Percentiles rank a stretch among this genome's conserved stretches.
These are phyloP conservation scores for Alouatta palliata DNA, from an alignment of 2,113 vertebrate genomes.

Conservation along the genomic window DNA sequence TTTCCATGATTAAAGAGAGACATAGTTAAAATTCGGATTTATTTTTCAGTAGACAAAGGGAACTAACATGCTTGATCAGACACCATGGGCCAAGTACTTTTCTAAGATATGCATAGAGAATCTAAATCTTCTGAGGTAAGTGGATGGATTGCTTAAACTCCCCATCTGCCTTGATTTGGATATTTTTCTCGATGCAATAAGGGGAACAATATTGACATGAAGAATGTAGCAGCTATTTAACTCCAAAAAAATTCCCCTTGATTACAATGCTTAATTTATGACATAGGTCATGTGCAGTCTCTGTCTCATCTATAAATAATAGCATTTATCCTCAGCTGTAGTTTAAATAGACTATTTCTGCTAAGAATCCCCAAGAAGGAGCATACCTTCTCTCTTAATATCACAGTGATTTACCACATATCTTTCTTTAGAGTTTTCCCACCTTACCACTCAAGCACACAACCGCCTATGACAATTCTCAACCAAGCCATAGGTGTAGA, in stretches of 20 bases:
- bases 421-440: neutral
- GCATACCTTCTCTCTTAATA: neutral
- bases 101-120: neutral
- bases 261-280: neutral
- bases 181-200: conserved; percentile 17
- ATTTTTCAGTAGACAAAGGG: neutral
- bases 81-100: neutral
- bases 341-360: neutral
- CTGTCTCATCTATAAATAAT: neutral
- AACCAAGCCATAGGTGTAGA: neutral
- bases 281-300: neutral
- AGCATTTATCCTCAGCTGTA: neutral
- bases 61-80: neutral
- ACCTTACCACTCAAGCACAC: neutral
- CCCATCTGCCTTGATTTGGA: neutral
- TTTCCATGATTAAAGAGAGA: neutral
- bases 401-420: neutral
- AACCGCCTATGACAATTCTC: neutral
- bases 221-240: neutral
- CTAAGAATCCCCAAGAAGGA: neutral
- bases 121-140: neutral
- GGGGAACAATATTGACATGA: neutral
- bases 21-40: neutral
- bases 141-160: neutral
- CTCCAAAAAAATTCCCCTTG: neutral